These are phyloP conservation scores for Meteorus cinctellus DNA, from an alignment of 2,888 invertebrate genomes.

Conservation along the genomic window DNA sequence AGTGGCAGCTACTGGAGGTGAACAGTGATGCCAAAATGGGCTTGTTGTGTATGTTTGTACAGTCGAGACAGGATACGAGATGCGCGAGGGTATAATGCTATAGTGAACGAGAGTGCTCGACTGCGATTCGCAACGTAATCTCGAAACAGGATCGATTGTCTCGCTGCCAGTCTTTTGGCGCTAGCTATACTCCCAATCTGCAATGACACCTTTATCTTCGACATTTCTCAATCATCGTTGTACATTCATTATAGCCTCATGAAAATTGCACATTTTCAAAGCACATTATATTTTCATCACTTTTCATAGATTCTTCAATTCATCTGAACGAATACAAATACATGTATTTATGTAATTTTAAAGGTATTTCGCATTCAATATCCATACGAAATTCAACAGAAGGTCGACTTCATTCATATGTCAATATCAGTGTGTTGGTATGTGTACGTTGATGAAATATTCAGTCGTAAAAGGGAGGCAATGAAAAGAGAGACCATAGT, in stretches of 20 bases:
- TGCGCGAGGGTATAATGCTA: slow-evolving; percentile 44
- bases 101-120: slow-evolving; percentile 32
- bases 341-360: neutral
- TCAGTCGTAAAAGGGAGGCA: neutral
- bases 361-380: neutral
- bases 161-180: neutral
- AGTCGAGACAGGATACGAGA: neutral
- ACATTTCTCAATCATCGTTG: neutral
- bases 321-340: neutral
- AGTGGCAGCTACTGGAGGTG: neutral
- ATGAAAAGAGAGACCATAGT: neutral
- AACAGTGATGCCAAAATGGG: neutral
- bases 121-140: slow-evolving; percentile 48
- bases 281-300: neutral
- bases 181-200: neutral
- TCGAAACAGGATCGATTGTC: slow-evolving; percentile 49
- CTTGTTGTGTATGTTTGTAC: neutral
- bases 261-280: neutral
- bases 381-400: neutral
- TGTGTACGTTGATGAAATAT: neutral
- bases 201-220: neutral
- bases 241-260: neutral
- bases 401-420: neutral
- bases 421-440: neutral
- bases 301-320: neutral